A percentile compares a stretch with the other conserved stretches of the same genome.
phyloP scores from a whole-genome alignment of 92 coral and sea anemone species.

The Meandrina meandrites region DNA sequence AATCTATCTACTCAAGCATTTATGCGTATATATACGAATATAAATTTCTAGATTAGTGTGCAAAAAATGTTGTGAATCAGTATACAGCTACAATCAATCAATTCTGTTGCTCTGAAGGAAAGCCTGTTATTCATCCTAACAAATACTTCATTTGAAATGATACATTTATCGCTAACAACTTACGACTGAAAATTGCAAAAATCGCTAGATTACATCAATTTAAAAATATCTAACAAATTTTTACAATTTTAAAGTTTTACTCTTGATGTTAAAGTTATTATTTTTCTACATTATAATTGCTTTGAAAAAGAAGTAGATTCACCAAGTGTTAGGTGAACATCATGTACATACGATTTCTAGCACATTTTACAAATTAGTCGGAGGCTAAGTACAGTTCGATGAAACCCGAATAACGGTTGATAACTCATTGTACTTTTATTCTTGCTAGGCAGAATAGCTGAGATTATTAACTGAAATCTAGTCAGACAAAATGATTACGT shows the following conservation, averaged over 20 bases:
- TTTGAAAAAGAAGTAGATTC: background rate
- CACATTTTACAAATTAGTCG: background rate
- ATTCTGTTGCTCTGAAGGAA: background rate
- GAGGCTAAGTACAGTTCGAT: background rate
- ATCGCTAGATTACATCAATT: background rate
- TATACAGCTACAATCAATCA: background rate
- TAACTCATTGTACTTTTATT: background rate
- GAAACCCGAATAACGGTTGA: background rate
- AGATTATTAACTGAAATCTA: background rate
- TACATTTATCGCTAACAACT: background rate
- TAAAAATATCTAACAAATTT: background rate
- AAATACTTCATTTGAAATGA: slow-evolving; percentile 10
- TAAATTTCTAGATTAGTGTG: background rate
- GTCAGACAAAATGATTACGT: background rate
- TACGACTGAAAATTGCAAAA: background rate
- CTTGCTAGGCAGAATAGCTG: background rate
- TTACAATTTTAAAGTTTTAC: background rate
- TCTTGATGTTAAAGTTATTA: background rate
- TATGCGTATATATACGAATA: background rate
- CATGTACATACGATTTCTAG: no score
- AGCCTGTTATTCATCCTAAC: background rate
- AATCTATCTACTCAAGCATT: slow-evolving; percentile 3
- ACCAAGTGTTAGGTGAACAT: no score
- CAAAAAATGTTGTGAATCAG: background rate
- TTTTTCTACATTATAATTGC: background rate